These are phyloP conservation scores for Formica selysi DNA, from an alignment of 1,140 invertebrate species.

Conservation along the genomic window DNA sequence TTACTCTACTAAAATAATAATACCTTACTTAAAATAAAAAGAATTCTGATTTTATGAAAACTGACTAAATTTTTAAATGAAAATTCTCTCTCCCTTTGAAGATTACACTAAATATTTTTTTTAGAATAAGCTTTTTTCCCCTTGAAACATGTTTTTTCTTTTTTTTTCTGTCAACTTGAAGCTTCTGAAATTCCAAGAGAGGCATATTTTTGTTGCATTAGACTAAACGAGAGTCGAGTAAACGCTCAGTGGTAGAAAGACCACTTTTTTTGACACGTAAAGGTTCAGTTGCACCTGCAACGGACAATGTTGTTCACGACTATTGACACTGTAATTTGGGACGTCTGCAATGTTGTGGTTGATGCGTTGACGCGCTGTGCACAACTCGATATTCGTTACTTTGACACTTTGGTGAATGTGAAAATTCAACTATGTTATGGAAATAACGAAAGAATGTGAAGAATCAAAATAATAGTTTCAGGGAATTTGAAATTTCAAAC, in stretches of 20 bases:
- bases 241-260: background rate
- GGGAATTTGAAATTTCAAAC: background rate
- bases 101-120: no score
- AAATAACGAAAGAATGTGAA: constrained; percentile 11
- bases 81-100: no score
- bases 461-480: background rate
- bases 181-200: no score
- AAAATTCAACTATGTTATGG: background rate
- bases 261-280: constrained; percentile 34
- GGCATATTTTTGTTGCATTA: background rate
- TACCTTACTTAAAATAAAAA: background rate
- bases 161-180: no score
- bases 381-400: constrained; percentile 29
- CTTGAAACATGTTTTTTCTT: no score
- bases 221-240: background rate
- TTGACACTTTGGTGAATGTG: constrained; percentile 7
- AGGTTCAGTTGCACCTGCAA: constrained; percentile 38
- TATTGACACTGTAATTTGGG: constrained; percentile 46
- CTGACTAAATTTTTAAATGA: no score
- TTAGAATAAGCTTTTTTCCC: no score
- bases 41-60: background rate
- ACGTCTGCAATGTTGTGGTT: constrained; percentile 48
- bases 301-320: constrained; percentile 45
- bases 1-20: background rate
- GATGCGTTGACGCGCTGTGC: constrained; percentile 20